A percentile compares a stretch with the other conserved stretches of the same genome.
Evolutionary conservation across 2,888 invertebrate species (phyloP).

Genomic region (Elgonia sp.): DNA sequence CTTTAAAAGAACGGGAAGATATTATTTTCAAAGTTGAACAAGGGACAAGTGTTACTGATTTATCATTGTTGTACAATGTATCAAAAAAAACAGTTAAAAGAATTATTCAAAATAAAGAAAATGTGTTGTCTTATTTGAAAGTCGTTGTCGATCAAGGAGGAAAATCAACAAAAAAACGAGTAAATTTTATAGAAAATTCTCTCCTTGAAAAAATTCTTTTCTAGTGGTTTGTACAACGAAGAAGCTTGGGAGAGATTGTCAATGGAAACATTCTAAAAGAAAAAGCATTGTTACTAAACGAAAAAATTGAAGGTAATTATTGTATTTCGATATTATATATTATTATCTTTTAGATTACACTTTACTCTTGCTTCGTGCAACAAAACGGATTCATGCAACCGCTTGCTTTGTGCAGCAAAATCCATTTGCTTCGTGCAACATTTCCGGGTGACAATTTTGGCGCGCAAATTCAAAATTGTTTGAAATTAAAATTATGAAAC

Average conservation of each 20-base stretch:
- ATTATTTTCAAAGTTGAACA: slow-evolving; percentile 9
- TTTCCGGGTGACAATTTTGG: too few relatives aligned
- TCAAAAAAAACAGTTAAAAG: slow-evolving; percentile 21
- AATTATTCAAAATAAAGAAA: slow-evolving; percentile 23
- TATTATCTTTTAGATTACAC: too few relatives aligned
- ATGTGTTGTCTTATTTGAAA: slow-evolving; percentile 1
- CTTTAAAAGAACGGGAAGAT: neutral
- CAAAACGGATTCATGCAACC: too few relatives aligned
- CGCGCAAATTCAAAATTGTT: too few relatives aligned
- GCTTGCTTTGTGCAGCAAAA: too few relatives aligned
- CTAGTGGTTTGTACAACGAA: slow-evolving; percentile 15
- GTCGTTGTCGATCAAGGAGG: slow-evolving; percentile 22
- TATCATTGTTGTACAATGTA: slow-evolving; percentile 15
- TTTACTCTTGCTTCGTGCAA: too few relatives aligned
- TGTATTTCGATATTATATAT: slow-evolving; percentile 11
- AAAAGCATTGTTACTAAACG: slow-evolving; percentile 34
- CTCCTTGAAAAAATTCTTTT: slow-evolving; percentile 15
- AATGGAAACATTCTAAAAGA: slow-evolving; percentile 38
- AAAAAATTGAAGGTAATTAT: slow-evolving; percentile 27
- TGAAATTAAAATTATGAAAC: too few relatives aligned
- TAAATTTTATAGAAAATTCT: slow-evolving; percentile 27
- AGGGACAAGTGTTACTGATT: slow-evolving; percentile 1
- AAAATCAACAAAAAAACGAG: slow-evolving; percentile 8
- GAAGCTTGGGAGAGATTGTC: slow-evolving; percentile 19
- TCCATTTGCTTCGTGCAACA: too few relatives aligned